Evolutionary conservation across 2,113 vertebrate genomes (phyloP).

Genomic region (Acanthisitta chloris): DNA sequence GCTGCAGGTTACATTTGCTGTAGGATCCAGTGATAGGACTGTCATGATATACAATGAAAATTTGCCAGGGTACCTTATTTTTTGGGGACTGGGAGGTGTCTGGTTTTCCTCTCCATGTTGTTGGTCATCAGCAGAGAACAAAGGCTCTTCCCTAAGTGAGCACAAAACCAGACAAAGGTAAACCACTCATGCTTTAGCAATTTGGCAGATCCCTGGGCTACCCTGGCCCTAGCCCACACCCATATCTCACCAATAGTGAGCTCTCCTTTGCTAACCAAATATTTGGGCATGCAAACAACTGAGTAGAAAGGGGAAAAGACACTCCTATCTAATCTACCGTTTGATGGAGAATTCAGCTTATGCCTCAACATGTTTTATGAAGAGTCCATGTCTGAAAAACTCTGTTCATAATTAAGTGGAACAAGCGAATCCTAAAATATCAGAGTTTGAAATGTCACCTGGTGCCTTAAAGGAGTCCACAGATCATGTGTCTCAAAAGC

Average conservation of each 20-base stretch:
- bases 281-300: background rate
- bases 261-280: background rate
- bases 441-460: background rate
- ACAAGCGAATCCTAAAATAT: background rate
- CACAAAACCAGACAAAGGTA: background rate
- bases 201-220: background rate
- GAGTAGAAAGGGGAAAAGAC: background rate
- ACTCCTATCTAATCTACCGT: background rate
- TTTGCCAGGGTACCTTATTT: constrained; percentile 18
- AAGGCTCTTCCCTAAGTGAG: background rate
- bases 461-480: background rate
- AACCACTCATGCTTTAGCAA: background rate
- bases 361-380: background rate
- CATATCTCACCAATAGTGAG: background rate
- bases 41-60: background rate
- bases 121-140: background rate
- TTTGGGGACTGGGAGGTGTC: background rate
- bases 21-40: background rate
- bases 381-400: background rate
- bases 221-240: background rate
- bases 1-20: background rate
- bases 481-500: background rate
- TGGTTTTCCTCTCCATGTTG: background rate
- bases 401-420: background rate
- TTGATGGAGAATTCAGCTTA: background rate